Percentiles rank a stretch among this genome's conserved stretches.
These are phyloP conservation scores for Melieria picta DNA, from an alignment of 2,888 invertebrate genomes.

Conservation along the genomic window DNA sequence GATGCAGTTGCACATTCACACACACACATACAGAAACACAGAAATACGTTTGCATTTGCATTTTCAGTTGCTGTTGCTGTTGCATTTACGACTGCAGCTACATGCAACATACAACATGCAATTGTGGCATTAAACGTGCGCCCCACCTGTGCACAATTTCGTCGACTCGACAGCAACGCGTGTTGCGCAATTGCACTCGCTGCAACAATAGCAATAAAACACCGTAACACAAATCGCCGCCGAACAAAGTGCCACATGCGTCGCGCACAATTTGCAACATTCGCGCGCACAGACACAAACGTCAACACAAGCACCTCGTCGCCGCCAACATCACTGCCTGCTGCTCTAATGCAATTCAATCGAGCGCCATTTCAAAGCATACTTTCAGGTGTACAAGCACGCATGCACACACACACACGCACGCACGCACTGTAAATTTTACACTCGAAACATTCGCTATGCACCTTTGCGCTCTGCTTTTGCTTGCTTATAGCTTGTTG, in stretches of 20 bases:
- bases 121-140: constrained; percentile 18
- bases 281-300: too few relatives aligned
- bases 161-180: too few relatives aligned
- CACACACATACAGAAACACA: neutral
- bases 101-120: constrained; percentile 13
- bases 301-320: too few relatives aligned
- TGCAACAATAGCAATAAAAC: too few relatives aligned
- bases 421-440: neutral
- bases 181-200: too few relatives aligned
- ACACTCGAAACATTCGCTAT: neutral
- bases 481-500: neutral
- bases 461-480: neutral
- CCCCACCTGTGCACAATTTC: too few relatives aligned
- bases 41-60: neutral
- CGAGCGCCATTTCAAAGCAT: neutral
- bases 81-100: neutral
- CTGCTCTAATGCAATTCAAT: too few relatives aligned
- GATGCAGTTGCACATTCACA: neutral
- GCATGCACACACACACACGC: neutral
- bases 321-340: too few relatives aligned
- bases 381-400: neutral
- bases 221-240: too few relatives aligned
- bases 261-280: too few relatives aligned
- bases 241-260: too few relatives aligned
- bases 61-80: constrained; percentile 1